Base-by-base conservation (phyloP, 2,797 vertebrate genomes). In the Arctocebus calabarensis region DNA sequence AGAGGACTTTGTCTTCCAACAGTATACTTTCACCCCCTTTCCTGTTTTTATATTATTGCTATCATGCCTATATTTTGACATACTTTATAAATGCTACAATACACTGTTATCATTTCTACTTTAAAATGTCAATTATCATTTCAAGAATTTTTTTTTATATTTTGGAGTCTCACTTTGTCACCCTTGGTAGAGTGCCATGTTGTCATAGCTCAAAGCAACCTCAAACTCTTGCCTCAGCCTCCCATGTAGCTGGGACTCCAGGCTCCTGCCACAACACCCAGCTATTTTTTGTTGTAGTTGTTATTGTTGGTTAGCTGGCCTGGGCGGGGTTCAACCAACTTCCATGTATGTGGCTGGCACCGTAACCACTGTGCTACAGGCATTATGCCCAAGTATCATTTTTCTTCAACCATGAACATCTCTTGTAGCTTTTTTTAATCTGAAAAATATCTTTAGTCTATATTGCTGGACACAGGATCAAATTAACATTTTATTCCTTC, bases 371-470 rank as follows among this genome's bases (percentile, higher is more conserved):
- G 45, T 45, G 45, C 45, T 45, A 45, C 8, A 45, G 8, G 45
- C 8, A 2, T 10, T 2, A 10, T 10, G 45, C 45, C 45, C 45
- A 45, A 17, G 64, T n/a, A 19, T 66, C 32, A n/a, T 32, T 66
- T n/a, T 66, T 2, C 16, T 66, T 66, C 64, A 66, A n/a, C 6
- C n/a, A 52, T 19, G 43, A 93, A 59, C 25, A 88, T 43, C 70
- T 79, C 81, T 85, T 64, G 3, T 17, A 79, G 43, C 12, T 83
- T 93, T 43, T 81, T 12, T 62, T 32, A 68, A 43, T 70, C 27
- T 62, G 62, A 62, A 84, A 94, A 94, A 40, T 40, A 68, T 74
- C 52, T 57, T 64, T 55, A 57, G 66, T 70, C 22, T 90, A 78
- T 14, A 78, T 62, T 59, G 45, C 87, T 82, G 13, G 11, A 87